Evolutionary conservation across 2,888 invertebrate species (phyloP).

Genomic region (Liopterus haemorrhoidalis): DNA sequence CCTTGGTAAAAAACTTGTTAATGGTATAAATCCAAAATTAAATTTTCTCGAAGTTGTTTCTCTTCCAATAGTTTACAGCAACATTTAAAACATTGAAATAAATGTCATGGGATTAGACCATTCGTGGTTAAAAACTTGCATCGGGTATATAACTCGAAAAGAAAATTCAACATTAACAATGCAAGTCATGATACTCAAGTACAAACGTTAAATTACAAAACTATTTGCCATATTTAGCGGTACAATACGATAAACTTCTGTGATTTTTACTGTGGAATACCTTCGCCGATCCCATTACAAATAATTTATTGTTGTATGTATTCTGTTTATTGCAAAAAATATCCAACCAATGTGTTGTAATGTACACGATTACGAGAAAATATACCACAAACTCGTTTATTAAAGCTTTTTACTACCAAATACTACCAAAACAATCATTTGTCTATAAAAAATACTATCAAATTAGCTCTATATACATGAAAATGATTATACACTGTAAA

Average conservation of each 20-base stretch:
- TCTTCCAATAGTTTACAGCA: conserved; percentile 17
- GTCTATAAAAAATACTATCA: no score
- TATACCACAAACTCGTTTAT: no score
- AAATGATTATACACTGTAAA: no score
- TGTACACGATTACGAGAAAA: no score
- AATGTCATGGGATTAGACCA: conserved; percentile 16
- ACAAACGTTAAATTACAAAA: conserved; percentile 16
- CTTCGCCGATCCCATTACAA: conserved; percentile 22
- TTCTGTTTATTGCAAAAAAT: conserved; percentile 14
- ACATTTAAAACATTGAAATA: conserved; percentile 18
- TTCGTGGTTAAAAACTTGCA: conserved; percentile 18
- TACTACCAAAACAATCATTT: no score
- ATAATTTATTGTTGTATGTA: conserved; percentile 22
- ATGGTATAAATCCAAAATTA: conserved; percentile 14
- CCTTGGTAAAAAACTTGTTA: no score
- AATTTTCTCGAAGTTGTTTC: conserved; percentile 17
- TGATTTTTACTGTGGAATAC: conserved; percentile 21
- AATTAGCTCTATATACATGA: no score
- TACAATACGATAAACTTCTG: conserved; percentile 22
- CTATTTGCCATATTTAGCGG: conserved; percentile 28
- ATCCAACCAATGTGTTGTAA: no score
- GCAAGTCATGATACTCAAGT: conserved; percentile 12
- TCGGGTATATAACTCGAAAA: conserved; percentile 14
- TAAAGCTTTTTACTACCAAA: no score
- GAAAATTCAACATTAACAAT: conserved; percentile 18